These are phyloP conservation scores for Chascanopsetta lugubris DNA, from an alignment of 2,113 vertebrate species.

Conservation along the genomic window DNA sequence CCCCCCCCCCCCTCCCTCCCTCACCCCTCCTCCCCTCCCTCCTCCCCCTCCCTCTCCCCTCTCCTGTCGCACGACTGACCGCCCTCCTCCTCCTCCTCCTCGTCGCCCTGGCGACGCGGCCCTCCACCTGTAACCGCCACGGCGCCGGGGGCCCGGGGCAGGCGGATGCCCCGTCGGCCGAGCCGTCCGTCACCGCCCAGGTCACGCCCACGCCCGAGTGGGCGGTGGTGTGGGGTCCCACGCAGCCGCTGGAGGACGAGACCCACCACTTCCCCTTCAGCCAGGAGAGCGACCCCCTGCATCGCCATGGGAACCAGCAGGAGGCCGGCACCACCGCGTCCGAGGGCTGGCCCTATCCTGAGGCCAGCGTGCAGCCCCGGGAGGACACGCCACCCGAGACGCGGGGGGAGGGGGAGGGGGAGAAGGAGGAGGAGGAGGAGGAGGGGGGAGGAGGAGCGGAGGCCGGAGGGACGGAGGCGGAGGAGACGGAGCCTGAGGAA, in stretches of 20 bases:
- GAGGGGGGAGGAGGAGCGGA: conserved; percentile 57
- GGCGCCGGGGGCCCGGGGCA: conserved; percentile 70
- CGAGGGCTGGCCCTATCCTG: conserved; percentile 65
- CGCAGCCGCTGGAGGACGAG: conserved; percentile 80
- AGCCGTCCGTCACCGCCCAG: conserved; percentile 78
- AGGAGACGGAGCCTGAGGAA: conserved; percentile 76
- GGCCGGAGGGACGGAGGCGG: conserved; percentile 64
- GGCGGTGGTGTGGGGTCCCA: conserved; percentile 84
- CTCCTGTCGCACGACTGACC: conserved; percentile 77
- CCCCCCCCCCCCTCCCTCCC: too few relatives aligned
- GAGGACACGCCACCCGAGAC: conserved; percentile 63
- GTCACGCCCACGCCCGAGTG: conserved; percentile 83
- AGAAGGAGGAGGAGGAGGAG: conserved; percentile 59
- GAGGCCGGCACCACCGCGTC: conserved; percentile 55
- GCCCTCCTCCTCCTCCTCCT: conserved; percentile 78
- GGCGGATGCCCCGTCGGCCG: conserved; percentile 67
- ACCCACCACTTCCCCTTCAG: conserved; percentile 80
- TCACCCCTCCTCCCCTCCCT: conserved; percentile 27
- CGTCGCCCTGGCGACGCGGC: conserved; percentile 68
- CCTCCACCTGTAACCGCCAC: conserved; percentile 75
- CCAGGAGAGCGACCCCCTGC: conserved; percentile 73
- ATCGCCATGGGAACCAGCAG: conserved; percentile 46
- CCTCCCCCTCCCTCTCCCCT: conserved; percentile 82
- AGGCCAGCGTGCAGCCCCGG: conserved; percentile 56
- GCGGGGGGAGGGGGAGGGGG: conserved; percentile 54